phyloP scores from a whole-genome alignment of 92 coral and sea anemone species.

The Blastomussa wellsi region DNA sequence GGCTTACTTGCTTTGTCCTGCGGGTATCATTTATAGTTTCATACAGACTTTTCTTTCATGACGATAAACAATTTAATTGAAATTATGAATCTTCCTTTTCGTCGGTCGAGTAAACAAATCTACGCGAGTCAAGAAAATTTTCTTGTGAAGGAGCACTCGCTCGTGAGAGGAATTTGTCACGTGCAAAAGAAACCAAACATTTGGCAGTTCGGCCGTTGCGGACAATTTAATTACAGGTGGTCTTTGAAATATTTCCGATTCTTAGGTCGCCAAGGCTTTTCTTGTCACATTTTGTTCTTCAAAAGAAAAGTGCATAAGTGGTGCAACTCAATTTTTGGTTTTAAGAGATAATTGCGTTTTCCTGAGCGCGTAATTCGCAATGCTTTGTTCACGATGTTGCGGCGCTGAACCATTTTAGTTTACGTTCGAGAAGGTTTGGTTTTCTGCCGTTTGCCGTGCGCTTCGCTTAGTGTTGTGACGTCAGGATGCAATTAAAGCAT shows the following conservation, averaged over 20 bases:
- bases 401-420: not conserved
- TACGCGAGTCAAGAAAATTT: slow-evolving; percentile 16
- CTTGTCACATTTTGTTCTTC: slow-evolving; percentile 10
- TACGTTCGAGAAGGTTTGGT: not conserved
- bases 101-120: slow-evolving; percentile 37
- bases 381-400: slow-evolving; percentile 6
- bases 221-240: slow-evolving; percentile 31
- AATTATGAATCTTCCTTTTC: slow-evolving; percentile 12
- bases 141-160: slow-evolving; percentile 12
- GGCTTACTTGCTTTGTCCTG: slow-evolving; percentile 21
- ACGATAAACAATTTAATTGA: slow-evolving; percentile 26
- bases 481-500: slow-evolving; percentile 37
- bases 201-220: slow-evolving; percentile 11
- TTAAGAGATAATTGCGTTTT: slow-evolving; percentile 18
- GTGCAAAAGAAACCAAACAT: slow-evolving; percentile 22
- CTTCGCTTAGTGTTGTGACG: slow-evolving; percentile 16
- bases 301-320: not conserved
- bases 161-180: slow-evolving; percentile 29
- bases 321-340: slow-evolving; percentile 14
- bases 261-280: slow-evolving; percentile 20
- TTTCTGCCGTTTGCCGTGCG: not conserved
- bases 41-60: slow-evolving; percentile 37
- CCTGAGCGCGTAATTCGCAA: slow-evolving; percentile 8
- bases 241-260: slow-evolving; percentile 37
- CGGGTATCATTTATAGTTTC: slow-evolving; percentile 36